Conservation (phyloP, 2,113 vertebrate species). For the Tricholaema leucomelas region DNA sequence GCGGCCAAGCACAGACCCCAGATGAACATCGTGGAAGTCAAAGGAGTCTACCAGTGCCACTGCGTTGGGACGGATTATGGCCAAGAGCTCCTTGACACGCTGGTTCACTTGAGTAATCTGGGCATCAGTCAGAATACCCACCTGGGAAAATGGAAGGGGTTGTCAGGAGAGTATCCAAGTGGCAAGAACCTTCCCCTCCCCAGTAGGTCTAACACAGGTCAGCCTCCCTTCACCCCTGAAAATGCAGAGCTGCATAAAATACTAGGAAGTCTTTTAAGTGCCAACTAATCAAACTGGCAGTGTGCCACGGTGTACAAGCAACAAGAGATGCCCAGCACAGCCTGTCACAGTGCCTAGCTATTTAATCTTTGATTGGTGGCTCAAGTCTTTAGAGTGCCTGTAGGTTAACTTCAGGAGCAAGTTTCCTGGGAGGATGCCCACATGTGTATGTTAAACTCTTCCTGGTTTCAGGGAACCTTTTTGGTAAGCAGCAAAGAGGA, state of each 20-base stretch:
- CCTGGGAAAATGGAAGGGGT: constrained; percentile 64
- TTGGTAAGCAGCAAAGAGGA: background rate
- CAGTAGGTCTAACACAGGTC: background rate
- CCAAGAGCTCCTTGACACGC: constrained; percentile 86
- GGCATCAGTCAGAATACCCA: constrained; percentile 80
- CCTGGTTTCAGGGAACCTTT: background rate
- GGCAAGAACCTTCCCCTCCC: background rate
- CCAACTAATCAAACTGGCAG: background rate
- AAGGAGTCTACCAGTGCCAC: constrained; percentile 92
- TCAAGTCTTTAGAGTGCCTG: background rate
- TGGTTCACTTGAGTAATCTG: constrained; percentile 84
- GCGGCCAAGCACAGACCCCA: constrained; percentile 91
- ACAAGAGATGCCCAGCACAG: background rate
- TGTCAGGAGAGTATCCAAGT: background rate
- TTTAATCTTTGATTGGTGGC: background rate
- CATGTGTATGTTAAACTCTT: background rate
- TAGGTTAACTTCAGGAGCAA: background rate
- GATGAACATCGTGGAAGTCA: constrained; percentile 82
- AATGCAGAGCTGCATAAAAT: background rate
- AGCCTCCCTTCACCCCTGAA: background rate
- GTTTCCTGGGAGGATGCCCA: background rate
- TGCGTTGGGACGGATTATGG: constrained; percentile 84
- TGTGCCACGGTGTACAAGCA: background rate
- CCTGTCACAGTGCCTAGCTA: background rate
- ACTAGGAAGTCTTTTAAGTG: background rate